Base-by-base conservation (phyloP, 2,113 vertebrate species). In the Petaurus breviceps region DNA sequence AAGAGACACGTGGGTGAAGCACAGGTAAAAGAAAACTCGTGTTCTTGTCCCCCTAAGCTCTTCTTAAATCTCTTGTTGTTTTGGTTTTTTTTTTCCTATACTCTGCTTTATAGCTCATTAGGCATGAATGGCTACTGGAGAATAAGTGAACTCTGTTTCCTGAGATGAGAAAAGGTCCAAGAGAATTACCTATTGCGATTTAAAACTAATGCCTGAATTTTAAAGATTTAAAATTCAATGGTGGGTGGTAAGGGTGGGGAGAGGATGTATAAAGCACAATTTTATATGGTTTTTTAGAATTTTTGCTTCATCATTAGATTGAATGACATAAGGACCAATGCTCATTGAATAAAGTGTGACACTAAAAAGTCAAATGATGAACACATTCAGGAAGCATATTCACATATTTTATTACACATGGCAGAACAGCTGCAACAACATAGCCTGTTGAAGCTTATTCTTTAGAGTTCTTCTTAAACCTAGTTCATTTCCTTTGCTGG, bases 391-490 rank as follows among this genome's bases (percentile, higher is more conserved):
- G 91, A 96, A 97, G 54, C 89, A 92, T 49, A 91, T 95, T 93
- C 90, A 94, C 94, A 96, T 96, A 94, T 92, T 95, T 84, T 92
- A 94, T 89, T 55, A 94, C 55, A 94, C 95, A 94, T 89, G 95
- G 91, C 43, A 92, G 68, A 94, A 92, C 93, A 97, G 97, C 97
- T 97, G 96, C 91, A 95, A 94, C 91, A 92, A 96, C 94, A 96
- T 94, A 97, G 95, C 55, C 95, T 94, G 93, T 8, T 93, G 92
- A 96, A 77, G 96, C 96, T 97, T 94, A 94, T 93, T 97, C 92
- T 93, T 91, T 90, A 93, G 91, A 53, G 90, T 96, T 96, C 93
- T 95, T 92, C 96, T 94, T 94, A 96, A 96, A 96, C 49, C 46
- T 51, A 84, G 91, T 96, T 91, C 89, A 94, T 96, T 97, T 97